phyloP scores from a whole-genome alignment of 2,113 vertebrate genomes.

The Varanus komodoensis region DNA sequence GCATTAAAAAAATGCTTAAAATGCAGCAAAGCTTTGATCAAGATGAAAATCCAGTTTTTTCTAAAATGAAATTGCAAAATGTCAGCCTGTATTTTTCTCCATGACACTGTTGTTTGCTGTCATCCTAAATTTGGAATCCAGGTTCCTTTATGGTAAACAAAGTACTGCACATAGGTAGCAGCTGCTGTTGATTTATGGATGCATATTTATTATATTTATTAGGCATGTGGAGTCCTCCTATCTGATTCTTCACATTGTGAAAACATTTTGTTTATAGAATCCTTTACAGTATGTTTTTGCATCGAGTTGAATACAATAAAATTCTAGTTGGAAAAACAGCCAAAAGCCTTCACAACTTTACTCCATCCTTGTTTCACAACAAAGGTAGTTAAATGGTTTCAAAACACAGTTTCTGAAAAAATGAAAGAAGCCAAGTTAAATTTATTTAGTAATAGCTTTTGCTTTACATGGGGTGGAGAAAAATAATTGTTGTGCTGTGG shows the following conservation, averaged over 20 bases:
- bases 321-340: neutral
- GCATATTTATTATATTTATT: too few relatives aligned
- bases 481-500: neutral
- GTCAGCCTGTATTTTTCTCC: neutral
- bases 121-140: neutral
- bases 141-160: neutral
- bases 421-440: neutral
- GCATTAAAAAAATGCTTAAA: neutral
- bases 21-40: rapidly evolving
- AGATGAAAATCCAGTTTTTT: neutral
- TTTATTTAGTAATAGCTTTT: neutral
- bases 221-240: neutral
- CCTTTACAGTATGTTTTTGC: neutral
- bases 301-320: neutral
- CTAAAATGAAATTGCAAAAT: neutral
- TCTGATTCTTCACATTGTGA: neutral
- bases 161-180: neutral
- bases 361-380: neutral
- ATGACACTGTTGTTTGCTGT: neutral
- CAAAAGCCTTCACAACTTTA: too few relatives aligned
- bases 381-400: neutral
- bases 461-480: neutral
- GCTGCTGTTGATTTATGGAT: neutral
- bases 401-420: neutral
- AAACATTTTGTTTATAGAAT: neutral